These are phyloP conservation scores for Meteorus colon DNA, from an alignment of 2,888 invertebrate species.

Conservation along the genomic window DNA sequence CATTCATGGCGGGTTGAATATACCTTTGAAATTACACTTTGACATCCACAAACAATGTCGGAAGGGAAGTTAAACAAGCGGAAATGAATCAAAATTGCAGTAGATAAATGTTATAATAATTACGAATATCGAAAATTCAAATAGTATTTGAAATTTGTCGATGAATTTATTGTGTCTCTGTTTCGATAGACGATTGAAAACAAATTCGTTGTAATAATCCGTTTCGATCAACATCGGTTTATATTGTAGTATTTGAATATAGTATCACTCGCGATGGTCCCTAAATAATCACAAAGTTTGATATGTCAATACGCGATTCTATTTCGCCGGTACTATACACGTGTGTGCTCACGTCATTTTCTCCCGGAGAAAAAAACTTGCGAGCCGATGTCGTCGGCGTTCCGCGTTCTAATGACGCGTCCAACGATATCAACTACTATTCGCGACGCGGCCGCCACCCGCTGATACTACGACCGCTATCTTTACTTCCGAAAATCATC, in stretches of 20 bases:
- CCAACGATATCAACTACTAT: slow-evolving; percentile 54
- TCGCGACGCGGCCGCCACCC: slow-evolving; percentile 37
- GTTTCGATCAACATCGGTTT: too few relatives aligned
- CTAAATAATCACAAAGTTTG: background rate
- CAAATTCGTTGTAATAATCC: too few relatives aligned
- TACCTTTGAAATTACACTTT: background rate
- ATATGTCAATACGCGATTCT: background rate
- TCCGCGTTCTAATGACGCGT: slow-evolving; percentile 67
- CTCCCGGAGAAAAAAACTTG: slow-evolving; percentile 47
- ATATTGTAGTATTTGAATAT: too few relatives aligned
- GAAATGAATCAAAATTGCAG: too few relatives aligned
- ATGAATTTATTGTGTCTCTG: too few relatives aligned
- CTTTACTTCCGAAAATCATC: slow-evolving; percentile 20
- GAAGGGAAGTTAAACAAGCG: background rate
- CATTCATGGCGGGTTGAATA: background rate
- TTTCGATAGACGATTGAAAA: too few relatives aligned
- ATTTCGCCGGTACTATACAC: slow-evolving; percentile 14
- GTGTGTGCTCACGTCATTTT: background rate
- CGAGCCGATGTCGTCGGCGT: slow-evolving; percentile 66
- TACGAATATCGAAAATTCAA: too few relatives aligned
- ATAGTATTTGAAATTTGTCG: too few relatives aligned
- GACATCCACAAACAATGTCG: background rate
- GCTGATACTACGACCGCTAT: slow-evolving; percentile 29
- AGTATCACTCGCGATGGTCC: too few relatives aligned
- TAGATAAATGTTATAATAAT: too few relatives aligned